Conservation (phyloP, 1,140 invertebrate genomes). For the Cherax quadricarinatus region DNA sequence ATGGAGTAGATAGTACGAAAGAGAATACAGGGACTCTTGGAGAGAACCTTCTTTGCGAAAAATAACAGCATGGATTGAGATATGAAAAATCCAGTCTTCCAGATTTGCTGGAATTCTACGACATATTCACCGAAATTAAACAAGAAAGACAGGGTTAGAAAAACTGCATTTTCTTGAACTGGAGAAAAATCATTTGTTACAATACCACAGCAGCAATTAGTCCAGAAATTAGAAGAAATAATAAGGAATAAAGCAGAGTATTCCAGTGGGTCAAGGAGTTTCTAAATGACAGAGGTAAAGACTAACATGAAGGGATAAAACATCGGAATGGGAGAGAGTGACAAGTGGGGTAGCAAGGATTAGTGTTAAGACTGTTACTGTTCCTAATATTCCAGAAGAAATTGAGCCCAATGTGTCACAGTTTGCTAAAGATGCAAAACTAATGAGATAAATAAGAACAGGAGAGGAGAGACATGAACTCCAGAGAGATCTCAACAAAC, state of each 20-base stretch:
- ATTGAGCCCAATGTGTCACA: too few species aligned
- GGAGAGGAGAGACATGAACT: background rate
- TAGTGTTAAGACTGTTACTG: background rate
- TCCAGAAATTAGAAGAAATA: background rate
- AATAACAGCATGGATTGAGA: background rate
- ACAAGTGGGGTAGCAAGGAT: background rate
- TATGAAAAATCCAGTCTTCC: background rate
- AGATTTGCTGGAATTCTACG: too few species aligned
- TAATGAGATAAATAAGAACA: too few species aligned
- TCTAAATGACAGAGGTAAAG: background rate
- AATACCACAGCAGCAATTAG: too few species aligned
- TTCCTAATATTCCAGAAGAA: too few species aligned
- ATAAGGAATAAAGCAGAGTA: background rate
- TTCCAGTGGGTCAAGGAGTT: background rate
- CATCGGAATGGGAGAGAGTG: background rate
- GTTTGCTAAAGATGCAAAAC: too few species aligned
- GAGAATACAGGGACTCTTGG: background rate
- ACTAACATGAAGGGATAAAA: background rate
- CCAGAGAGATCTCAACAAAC: background rate
- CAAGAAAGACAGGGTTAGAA: too few species aligned
- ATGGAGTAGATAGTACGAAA: too few species aligned
- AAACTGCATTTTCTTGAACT: background rate
- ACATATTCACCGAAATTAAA: too few species aligned
- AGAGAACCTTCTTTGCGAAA: background rate
- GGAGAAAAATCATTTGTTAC: background rate